Percentiles rank a stretch among this genome's conserved stretches.
Conservation (phyloP, 1,140 invertebrate species). For the Pristionchus pacificus region DNA sequence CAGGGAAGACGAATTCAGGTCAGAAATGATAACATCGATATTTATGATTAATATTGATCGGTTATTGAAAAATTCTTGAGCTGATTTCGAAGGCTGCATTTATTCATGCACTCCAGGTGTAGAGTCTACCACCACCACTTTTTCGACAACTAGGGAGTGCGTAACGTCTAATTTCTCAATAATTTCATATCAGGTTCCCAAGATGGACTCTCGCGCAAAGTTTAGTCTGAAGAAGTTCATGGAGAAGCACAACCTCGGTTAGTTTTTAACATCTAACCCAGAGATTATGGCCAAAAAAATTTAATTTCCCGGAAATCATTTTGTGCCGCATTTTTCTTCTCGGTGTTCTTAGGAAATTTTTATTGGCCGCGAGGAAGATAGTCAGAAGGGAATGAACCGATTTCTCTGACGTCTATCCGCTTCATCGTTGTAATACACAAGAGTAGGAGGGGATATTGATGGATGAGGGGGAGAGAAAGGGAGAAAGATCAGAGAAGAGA, state of each 20-base stretch:
- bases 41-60: no score
- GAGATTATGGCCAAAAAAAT: no score
- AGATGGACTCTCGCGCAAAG: slow-evolving; percentile 48
- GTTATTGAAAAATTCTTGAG: no score
- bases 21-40: no score
- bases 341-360: slow-evolving; percentile 8
- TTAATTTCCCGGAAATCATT: no score
- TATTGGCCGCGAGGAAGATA: neutral
- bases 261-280: neutral
- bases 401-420: neutral
- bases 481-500: no score
- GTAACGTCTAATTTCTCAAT: neutral
- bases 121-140: slow-evolving; percentile 2
- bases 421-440: neutral
- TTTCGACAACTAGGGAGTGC: neutral
- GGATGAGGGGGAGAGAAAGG: no score
- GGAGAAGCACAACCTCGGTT: slow-evolving; percentile 55
- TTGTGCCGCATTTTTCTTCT: no score
- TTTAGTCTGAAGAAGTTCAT: slow-evolving; percentile 55
- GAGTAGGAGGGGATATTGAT: no score
- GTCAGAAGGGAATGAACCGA: neutral
- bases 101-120: neutral
- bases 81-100: neutral
- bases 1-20: slow-evolving; percentile 35
- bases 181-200: slow-evolving; percentile 47